Percentiles rank a stretch among this genome's conserved stretches.
phyloP scores from a whole-genome alignment of 1,140 invertebrate species.

The Delia radicum region DNA sequence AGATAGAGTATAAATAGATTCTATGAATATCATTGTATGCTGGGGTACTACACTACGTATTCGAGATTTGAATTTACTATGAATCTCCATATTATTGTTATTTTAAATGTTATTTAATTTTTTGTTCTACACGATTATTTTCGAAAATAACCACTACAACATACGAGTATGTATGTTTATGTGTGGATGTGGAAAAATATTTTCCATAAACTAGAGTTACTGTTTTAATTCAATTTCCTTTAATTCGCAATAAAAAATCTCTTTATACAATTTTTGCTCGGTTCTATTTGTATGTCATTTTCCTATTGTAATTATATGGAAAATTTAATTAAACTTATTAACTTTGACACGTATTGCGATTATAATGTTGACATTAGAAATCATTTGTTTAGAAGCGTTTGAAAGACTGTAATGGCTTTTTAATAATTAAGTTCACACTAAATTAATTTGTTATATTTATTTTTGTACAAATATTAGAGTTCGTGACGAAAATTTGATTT shows the following conservation, averaged over 20 bases:
- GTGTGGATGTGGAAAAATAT: too few species aligned
- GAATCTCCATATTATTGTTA: not conserved
- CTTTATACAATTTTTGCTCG: not conserved
- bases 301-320: not conserved
- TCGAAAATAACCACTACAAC: too few species aligned
- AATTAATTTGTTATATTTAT: too few species aligned
- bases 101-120: too few species aligned
- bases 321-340: not conserved
- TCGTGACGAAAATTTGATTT: too few species aligned
- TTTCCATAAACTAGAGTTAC: not conserved
- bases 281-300: not conserved
- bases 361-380: not conserved
- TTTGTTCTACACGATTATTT: too few species aligned
- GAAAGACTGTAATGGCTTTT: not conserved
- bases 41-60: not conserved
- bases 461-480: too few species aligned
- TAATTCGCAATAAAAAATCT: not conserved
- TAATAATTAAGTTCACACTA: not conserved
- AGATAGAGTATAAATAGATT: not conserved
- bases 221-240: conserved; percentile 16
- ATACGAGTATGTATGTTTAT: too few species aligned
- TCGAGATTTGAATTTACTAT: not conserved
- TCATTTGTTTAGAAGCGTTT: not conserved
- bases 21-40: not conserved
- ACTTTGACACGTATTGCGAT: not conserved